A percentile compares a stretch with the other conserved stretches of the same genome.
These are phyloP conservation scores for Gerris buenoi DNA, from an alignment of 1,140 invertebrate species.

Conservation along the genomic window DNA sequence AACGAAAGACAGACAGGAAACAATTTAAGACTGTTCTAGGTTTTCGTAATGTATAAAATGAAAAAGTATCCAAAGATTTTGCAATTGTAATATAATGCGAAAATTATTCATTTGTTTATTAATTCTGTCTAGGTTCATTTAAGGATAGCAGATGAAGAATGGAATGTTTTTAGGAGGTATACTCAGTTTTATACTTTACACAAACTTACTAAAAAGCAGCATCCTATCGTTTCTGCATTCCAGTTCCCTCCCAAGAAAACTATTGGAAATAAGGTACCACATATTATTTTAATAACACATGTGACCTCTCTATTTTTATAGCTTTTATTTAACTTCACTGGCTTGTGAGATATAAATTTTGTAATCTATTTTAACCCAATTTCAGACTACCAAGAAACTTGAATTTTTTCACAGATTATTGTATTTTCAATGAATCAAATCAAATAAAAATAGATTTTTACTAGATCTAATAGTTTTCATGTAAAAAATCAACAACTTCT, in stretches of 20 bases:
- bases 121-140: conserved; percentile 61
- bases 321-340: background rate
- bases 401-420: background rate
- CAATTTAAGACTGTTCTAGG: too few relatives aligned
- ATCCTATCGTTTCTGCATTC: conserved; percentile 57
- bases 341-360: background rate
- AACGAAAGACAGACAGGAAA: too few relatives aligned
- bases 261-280: conserved; percentile 65
- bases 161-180: conserved; percentile 85
- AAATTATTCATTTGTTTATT: too few relatives aligned
- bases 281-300: background rate
- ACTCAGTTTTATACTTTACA: conserved; percentile 77
- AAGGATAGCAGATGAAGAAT: conserved; percentile 71
- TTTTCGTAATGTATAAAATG: too few relatives aligned
- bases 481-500: too few relatives aligned
- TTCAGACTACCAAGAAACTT: background rate
- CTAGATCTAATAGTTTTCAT: too few relatives aligned
- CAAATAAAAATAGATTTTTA: too few relatives aligned
- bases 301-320: background rate
- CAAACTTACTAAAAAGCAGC: conserved; percentile 62
- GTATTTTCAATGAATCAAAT: background rate
- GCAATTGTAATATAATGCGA: too few relatives aligned
- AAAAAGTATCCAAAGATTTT: too few relatives aligned
- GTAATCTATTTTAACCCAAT: background rate
- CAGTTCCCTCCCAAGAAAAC: conserved; percentile 90